Evolutionary conservation across 1,140 invertebrate species (phyloP).

Genomic region (Lepidurus apus): DNA sequence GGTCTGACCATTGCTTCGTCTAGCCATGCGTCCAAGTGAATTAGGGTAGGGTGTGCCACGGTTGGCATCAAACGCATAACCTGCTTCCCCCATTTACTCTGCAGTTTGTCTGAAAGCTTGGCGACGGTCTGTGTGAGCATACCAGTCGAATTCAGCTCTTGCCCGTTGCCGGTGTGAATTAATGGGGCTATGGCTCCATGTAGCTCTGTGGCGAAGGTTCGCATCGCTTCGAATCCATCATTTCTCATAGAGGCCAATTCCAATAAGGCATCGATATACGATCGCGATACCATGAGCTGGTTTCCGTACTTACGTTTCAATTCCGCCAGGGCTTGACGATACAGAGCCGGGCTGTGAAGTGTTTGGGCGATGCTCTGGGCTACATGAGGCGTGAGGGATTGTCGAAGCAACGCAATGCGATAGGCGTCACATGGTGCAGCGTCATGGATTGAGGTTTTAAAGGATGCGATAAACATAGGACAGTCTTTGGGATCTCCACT

Average conservation of each 20-base stretch:
- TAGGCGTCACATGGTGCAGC: neutral
- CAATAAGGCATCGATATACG: neutral
- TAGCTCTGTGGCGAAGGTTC: neutral
- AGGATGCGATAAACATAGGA: constrained; percentile 26
- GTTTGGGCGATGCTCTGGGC: neutral
- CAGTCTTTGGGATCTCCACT: constrained; percentile 22
- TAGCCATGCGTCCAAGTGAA: constrained; percentile 10
- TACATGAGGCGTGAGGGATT: neutral
- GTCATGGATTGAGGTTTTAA: constrained; percentile 5
- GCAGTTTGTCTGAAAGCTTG: neutral
- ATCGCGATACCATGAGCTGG: neutral
- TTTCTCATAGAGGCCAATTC: neutral
- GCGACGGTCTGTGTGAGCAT: constrained; percentile 7
- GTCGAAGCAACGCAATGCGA: neutral
- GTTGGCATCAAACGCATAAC: neutral
- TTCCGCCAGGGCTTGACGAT: neutral
- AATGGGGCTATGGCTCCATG: constrained; percentile 23
- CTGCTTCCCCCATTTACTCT: constrained; percentile 13
- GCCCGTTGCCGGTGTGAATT: neutral
- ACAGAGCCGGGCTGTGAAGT: neutral
- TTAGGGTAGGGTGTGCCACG: neutral
- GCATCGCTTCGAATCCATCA: neutral
- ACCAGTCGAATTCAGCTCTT: neutral
- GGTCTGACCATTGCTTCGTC: neutral
- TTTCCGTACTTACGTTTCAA: neutral